Evolutionary conservation across 1,140 invertebrate genomes (phyloP).

Genomic region (Phenacoccus solenopsis): DNA sequence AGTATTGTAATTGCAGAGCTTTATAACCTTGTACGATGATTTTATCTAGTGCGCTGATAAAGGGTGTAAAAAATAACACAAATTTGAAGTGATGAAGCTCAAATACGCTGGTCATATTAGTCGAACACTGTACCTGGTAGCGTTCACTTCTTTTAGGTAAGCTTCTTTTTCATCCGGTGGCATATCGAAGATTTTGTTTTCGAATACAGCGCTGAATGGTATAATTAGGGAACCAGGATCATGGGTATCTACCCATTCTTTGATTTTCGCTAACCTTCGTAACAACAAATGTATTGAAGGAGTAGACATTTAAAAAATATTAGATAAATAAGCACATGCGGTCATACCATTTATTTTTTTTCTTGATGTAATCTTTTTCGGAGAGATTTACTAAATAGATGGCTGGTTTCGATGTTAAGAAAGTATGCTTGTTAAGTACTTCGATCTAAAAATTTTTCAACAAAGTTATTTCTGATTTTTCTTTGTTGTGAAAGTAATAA

Average conservation of each 20-base stretch:
- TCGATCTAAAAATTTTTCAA: conserved; percentile 76
- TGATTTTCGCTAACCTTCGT: conserved; percentile 87
- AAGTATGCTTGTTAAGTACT: conserved; percentile 88
- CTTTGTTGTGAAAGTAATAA: too few species aligned
- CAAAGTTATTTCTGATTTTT: too few species aligned
- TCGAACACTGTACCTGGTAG: conserved; percentile 53
- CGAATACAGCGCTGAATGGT: conserved; percentile 88
- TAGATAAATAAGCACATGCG: background rate
- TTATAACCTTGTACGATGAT: conserved; percentile 82
- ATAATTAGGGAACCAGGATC: conserved; percentile 87
- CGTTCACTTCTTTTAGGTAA: conserved; percentile 64
- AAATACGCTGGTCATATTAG: background rate
- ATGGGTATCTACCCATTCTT: conserved; percentile 97
- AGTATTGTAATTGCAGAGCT: conserved; percentile 46
- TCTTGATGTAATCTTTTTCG: conserved; percentile 96
- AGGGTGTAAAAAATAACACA: background rate
- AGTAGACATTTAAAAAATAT: too few species aligned
- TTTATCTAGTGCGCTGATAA: conserved; percentile 74
- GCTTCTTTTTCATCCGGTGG: conserved; percentile 56
- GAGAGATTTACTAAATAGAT: conserved; percentile 96
- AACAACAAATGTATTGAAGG: conserved; percentile 18
- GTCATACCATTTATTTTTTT: conserved; percentile 93
- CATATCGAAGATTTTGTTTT: conserved; percentile 80
- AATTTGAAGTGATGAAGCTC: background rate
- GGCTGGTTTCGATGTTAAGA: conserved; percentile 95